These are phyloP conservation scores for Rattus norvegicus DNA, from an alignment of 2,113 vertebrate genomes.

Conservation along the genomic window GRCr8 NC_086026.1:104999501-105000000, in stretches of 20 bases:
- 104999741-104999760: conserved; percentile 50
- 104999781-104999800: conserved; percentile 44
- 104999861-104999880: neutral
- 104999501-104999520: neutral
- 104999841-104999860: neutral
- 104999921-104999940: neutral
- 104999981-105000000: conserved; percentile 40
- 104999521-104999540: neutral
- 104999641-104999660: neutral
- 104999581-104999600: conserved; percentile 37
- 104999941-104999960: neutral
- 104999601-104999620: neutral
- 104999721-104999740: conserved; percentile 49
- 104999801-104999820: conserved; percentile 53
- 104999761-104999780: conserved; percentile 34
- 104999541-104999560: neutral
- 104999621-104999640: neutral
- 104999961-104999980: neutral
- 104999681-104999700: neutral
- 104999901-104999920: neutral
- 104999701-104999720: conserved; percentile 17
- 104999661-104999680: neutral
- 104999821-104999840: neutral
- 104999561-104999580: neutral
- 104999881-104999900: neutral